These are phyloP conservation scores for Ruditapes philippinarum DNA, from an alignment of 1,140 invertebrate species.

Conservation along the genomic window DNA sequence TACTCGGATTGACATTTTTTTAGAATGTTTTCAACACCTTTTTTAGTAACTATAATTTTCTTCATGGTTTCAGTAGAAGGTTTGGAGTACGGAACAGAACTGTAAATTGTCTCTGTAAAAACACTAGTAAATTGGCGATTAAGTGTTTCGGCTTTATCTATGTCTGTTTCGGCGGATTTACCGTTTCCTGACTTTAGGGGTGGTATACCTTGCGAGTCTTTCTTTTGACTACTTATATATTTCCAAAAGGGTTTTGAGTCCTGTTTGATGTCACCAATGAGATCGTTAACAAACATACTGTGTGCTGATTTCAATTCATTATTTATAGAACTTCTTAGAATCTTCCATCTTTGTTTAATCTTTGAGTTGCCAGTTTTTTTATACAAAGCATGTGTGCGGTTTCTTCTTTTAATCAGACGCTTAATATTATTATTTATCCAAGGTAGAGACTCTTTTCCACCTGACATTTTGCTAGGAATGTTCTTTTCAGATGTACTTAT, in stretches of 20 bases:
- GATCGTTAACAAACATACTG: slow-evolving; percentile 21
- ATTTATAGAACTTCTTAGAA: slow-evolving; percentile 28
- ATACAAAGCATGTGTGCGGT: slow-evolving; percentile 41
- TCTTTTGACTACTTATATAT: slow-evolving; percentile 61
- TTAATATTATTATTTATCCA: slow-evolving; percentile 42
- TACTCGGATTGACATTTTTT: slow-evolving; percentile 8
- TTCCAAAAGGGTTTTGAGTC: slow-evolving; percentile 60
- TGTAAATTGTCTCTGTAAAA: background rate
- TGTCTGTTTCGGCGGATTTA: background rate
- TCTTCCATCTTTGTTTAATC: slow-evolving; percentile 43
- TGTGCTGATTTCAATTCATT: slow-evolving; percentile 22
- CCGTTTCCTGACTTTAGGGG: slow-evolving; percentile 52
- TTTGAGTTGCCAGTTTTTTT: slow-evolving; percentile 52
- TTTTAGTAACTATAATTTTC: background rate
- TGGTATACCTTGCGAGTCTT: slow-evolving; percentile 32
- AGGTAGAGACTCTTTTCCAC: background rate
- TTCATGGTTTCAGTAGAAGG: background rate
- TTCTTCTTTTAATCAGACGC: slow-evolving; percentile 10
- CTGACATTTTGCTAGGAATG: slow-evolving; percentile 8
- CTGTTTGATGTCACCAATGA: background rate
- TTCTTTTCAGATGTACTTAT: background rate
- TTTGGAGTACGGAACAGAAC: background rate
- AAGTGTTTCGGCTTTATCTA: slow-evolving; percentile 37
- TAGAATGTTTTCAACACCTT: slow-evolving; percentile 18
- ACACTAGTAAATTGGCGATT: slow-evolving; percentile 52